These are phyloP conservation scores for Chrysaora quinquecirrha DNA, from an alignment of 30 jellyfish, hydroid and myxozoan genomes.

Conservation along the genomic window DNA sequence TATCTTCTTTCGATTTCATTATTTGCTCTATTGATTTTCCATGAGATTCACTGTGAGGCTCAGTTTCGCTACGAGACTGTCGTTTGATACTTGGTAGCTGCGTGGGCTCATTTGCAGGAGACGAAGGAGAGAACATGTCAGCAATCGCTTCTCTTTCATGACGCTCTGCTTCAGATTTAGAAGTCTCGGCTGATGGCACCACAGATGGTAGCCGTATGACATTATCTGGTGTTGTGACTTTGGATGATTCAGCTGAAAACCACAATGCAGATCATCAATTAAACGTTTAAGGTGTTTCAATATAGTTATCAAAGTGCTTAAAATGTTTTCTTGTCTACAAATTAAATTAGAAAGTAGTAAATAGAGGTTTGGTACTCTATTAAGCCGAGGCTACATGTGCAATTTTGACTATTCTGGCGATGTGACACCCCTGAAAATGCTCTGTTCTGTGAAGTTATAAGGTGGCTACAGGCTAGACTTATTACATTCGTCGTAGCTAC, in stretches of 20 bases:
- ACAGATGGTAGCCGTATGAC: constrained; percentile 90
- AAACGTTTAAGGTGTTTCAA: no score
- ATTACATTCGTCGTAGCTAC: no score
- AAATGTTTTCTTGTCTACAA: no score
- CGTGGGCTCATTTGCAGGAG: constrained; percentile 55
- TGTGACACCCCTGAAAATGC: no score
- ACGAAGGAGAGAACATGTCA: constrained; percentile 90
- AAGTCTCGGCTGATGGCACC: constrained; percentile 97
- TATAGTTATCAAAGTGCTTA: no score
- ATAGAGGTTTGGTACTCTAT: no score
- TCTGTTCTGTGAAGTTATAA: no score
- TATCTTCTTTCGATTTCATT: neutral
- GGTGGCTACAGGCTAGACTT: no score
- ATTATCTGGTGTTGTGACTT: constrained; percentile 69
- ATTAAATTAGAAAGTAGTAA: no score
- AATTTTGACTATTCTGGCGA: no score
- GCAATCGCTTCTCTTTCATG: constrained; percentile 66
- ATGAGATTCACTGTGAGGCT: neutral
- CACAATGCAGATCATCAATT: no score
- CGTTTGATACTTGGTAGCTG: neutral
- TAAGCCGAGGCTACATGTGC: no score
- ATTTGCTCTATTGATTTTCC: constrained; percentile 8
- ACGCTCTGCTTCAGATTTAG: constrained; percentile 67
- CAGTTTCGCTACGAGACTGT: neutral
- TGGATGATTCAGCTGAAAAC: constrained; percentile 38